Evolutionary conservation across 2,113 vertebrate genomes (phyloP), one percentile per base, ranked within the genome.

Genomic region (Paralichthys olivaceus): DNA sequence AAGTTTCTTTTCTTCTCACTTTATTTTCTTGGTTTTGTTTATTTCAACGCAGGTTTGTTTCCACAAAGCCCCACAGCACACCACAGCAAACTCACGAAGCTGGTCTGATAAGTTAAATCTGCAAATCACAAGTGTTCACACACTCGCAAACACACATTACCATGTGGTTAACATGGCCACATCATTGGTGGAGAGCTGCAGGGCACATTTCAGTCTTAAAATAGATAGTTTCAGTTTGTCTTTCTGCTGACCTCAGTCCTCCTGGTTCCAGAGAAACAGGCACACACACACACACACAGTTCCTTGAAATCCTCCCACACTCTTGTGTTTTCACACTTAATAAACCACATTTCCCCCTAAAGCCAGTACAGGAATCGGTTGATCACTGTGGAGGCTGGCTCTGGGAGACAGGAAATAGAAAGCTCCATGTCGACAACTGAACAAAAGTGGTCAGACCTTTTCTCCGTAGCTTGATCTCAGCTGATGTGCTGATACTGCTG

Each of bases 281-380:
- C 12, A 4, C 29, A 57, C 53, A 60, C 70, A 72, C 49, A 67
- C 45, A 23, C 20, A 34, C 49, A 40, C 15, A 69, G 7, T 92
- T 91, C 87, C 89, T 40, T 89, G 90, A 90, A 93, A 83, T 83
- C 89, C 92, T 90, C 90, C 90, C 85, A 77, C 90, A 75, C 87
- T 80, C 81, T 84, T 73, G n/a, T 83, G 88, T 89, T 90, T 90
- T 90, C 84, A 84, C 87, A 87, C 90, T 85, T 91, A 91, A 91
- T 93, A 26, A 80, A 75, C 79, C 80, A 53, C 79, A 68, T 82
- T 89, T 93, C 81, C 82, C 82, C 77, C 77, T 61, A 63, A 85
- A 90, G 70, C 77, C 78, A 47, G 64, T 17, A 7, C 72, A 71
- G 81, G 80, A 85, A 86, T 64, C 37, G 47, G 62, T 66, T 84